Base-by-base conservation (phyloP, 2,888 invertebrate genomes). In the Ennomos fuscantarius region DNA sequence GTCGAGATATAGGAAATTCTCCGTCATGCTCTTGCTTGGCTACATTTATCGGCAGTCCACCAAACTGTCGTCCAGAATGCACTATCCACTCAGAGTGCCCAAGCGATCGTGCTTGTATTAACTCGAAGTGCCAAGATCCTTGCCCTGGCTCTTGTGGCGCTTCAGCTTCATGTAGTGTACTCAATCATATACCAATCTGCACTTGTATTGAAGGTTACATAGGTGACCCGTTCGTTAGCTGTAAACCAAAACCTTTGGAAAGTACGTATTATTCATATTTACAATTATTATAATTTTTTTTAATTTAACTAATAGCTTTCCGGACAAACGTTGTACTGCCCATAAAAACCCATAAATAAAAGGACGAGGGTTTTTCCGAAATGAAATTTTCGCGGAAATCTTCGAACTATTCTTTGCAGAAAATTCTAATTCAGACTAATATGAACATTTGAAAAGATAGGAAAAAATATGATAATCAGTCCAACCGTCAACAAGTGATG, bases 121-220 rank as follows among this genome's bases (percentile, higher is more conserved):
- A 94, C 63, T 94, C 95, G 49, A 95, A 94, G 78, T 97, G 97
- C 73, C 90, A 89, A 62, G 96, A 97, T 82, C 96, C 96, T 12
- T 97, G 97, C 71, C 95, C 95, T 2, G 96, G 96, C 13, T 95
- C 96, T 39, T 97, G 96, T 73, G 95, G 96, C 46, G 72, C 93
- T 52, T 89, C 90, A 61, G 93, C 96, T 44, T 82, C 89, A 47
- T 94, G 95, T 74, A 88, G 76, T 48, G 95, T 96, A 32, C 93
- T 94, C 36, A 95, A 95, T 78, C 97, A 97, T 70, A 95, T 94
- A 62, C 96, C 97, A 8, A 94, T 94, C 46, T 97, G 97, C 77
- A 93, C 94, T 8, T 97, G 97, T 72, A 87, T 94, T 9, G 93
- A 94, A 47, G 95, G 95, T 60, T 96, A 94, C 74, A 93, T 94